Percentiles rank a stretch among this genome's conserved stretches.
Conservation (phyloP, 2,113 vertebrate species). For the Holacanthus passer region DNA sequence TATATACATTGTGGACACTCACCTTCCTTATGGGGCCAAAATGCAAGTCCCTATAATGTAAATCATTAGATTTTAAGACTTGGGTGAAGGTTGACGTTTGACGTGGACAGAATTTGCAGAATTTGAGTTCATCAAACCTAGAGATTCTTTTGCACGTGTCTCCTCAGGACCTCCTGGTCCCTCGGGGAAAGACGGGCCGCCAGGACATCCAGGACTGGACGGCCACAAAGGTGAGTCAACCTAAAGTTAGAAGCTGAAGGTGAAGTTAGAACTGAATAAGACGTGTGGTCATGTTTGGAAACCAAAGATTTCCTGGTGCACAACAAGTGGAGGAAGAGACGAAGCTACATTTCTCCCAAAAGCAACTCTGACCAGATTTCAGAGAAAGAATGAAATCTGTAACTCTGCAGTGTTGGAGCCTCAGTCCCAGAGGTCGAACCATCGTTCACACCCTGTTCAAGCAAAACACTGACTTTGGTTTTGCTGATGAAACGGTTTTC, state of each 20-base stretch:
- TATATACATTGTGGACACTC: no score
- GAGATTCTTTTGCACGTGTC: not conserved
- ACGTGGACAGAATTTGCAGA: no score
- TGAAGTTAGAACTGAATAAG: not conserved
- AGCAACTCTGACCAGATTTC: not conserved
- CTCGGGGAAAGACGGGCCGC: slow-evolving; percentile 21
- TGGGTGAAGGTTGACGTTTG: no score
- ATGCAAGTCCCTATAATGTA: no score
- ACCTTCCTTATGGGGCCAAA: no score
- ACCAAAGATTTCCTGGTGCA: not conserved
- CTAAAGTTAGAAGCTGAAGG: not conserved
- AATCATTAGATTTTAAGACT: no score
- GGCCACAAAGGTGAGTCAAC: slow-evolving; percentile 65
- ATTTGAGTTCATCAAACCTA: not conserved
- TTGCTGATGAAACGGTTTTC: no score
- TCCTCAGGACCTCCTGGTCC: slow-evolving; percentile 53
- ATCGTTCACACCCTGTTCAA: no score
- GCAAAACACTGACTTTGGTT: no score
- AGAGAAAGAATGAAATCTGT: no score
- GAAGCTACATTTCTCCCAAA: not conserved
- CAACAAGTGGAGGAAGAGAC: not conserved
- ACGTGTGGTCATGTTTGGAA: not conserved
- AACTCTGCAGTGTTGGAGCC: no score
- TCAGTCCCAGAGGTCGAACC: no score
- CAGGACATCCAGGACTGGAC: slow-evolving; percentile 33